These are phyloP conservation scores for Amiota communis DNA, from an alignment of 2,888 invertebrate species.

Conservation along the genomic window DNA sequence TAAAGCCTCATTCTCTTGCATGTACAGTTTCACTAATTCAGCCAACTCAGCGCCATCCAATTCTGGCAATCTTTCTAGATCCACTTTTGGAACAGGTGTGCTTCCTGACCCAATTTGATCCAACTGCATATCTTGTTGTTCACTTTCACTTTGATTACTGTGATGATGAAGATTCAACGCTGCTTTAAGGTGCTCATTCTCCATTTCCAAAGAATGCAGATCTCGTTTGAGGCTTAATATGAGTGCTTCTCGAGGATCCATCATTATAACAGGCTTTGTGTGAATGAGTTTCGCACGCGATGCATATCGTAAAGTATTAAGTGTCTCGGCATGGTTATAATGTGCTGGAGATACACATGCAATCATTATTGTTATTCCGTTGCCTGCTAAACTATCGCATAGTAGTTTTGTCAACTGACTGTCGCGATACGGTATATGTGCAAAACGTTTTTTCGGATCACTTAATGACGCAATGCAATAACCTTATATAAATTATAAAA, in stretches of 20 bases:
- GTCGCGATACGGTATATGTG: slow-evolving; percentile 95
- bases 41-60: slow-evolving; percentile 86
- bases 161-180: slow-evolving; percentile 79
- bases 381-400: slow-evolving; percentile 94
- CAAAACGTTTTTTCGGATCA: slow-evolving; percentile 83
- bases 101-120: slow-evolving; percentile 50
- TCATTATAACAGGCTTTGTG: slow-evolving; percentile 93
- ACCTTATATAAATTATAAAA: slow-evolving; percentile 75
- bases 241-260: slow-evolving; percentile 94
- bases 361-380: slow-evolving; percentile 95
- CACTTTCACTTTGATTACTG: slow-evolving; percentile 44
- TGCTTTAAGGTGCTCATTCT: slow-evolving; percentile 89
- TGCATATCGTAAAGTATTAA: slow-evolving; percentile 94
- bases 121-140: slow-evolving; percentile 49
- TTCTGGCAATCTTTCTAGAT: slow-evolving; percentile 82
- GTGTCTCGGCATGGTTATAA: slow-evolving; percentile 88
- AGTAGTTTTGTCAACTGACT: slow-evolving; percentile 94
- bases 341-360: slow-evolving; percentile 94
- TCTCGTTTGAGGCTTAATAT: slow-evolving; percentile 92
- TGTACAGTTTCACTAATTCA: slow-evolving; percentile 88
- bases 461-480: slow-evolving; percentile 95
- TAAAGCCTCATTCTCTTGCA: slow-evolving; percentile 84
- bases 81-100: slow-evolving; percentile 76
- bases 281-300: slow-evolving; percentile 93
- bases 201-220: slow-evolving; percentile 86